Conservation (phyloP, 2,113 vertebrate species). For the Myrmecobius fasciatus region DNA sequence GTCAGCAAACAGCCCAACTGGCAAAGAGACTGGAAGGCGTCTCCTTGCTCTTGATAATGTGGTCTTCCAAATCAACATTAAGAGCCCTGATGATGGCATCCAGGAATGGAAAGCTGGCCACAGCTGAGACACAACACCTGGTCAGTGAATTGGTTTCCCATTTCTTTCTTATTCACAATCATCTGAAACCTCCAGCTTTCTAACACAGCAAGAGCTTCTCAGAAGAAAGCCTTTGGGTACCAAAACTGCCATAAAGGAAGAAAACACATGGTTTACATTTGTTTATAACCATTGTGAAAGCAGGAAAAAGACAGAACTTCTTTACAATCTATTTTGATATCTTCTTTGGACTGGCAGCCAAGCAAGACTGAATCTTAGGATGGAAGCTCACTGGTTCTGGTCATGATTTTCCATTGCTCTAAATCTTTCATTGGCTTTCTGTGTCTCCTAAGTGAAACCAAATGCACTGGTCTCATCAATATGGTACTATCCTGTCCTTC, state of each 20-base stretch:
- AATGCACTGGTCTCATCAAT: neutral
- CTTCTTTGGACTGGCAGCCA: neutral
- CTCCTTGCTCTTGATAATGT: conserved; percentile 71
- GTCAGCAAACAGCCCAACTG: conserved; percentile 81
- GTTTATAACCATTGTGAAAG: neutral
- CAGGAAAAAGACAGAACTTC: neutral
- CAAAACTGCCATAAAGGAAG: conserved; percentile 41
- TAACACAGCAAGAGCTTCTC: neutral
- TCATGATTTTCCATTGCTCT: neutral
- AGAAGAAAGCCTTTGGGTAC: conserved; percentile 41
- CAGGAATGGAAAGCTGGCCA: conserved; percentile 60
- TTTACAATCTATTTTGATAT: neutral
- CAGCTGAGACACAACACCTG: conserved; percentile 80
- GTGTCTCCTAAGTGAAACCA: neutral
- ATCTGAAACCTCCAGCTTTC: conserved; percentile 26
- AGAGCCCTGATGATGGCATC: conserved; percentile 71
- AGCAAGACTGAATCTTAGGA: neutral
- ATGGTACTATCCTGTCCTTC: neutral
- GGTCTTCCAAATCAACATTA: conserved; percentile 78
- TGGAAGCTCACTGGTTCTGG: neutral
- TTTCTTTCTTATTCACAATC: conserved; percentile 6
- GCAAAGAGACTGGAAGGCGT: conserved; percentile 79
- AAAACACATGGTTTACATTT: neutral
- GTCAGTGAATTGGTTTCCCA: conserved; percentile 53
- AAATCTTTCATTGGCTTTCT: neutral